Conservation (phyloP, 1,140 invertebrate genomes). For the Pseudomyrmex flavicornis region DNA sequence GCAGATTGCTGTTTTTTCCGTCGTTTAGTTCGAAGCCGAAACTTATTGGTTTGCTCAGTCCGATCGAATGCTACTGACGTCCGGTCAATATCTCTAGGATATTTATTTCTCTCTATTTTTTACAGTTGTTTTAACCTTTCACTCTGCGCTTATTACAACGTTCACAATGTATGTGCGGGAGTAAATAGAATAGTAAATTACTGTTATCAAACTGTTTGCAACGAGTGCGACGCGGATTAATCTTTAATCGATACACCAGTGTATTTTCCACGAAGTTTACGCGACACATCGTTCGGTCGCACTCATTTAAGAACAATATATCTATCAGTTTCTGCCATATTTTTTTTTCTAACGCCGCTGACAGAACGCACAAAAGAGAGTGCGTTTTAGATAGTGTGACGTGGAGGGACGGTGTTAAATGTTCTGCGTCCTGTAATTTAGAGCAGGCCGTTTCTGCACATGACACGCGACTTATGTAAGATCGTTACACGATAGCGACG, state of each 20-base stretch:
- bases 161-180: neutral
- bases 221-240: neutral
- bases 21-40: neutral
- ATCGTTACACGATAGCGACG: constrained; percentile 11
- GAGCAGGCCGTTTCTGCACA: constrained; percentile 2
- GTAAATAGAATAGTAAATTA: neutral
- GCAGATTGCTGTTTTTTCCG: neutral
- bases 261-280: neutral
- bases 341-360: neutral
- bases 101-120: too few species aligned
- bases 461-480: constrained; percentile 33
- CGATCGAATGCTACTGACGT: neutral
- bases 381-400: neutral
- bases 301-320: neutral
- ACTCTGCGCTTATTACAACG: too few species aligned
- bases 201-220: neutral
- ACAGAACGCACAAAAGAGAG: neutral
- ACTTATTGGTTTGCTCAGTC: constrained; percentile 4
- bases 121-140: too few species aligned
- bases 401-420: constrained; percentile 25
- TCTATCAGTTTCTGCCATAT: neutral
- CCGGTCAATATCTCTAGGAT: neutral
- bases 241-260: neutral
- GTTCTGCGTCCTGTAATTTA: constrained; percentile 26
- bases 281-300: neutral